Percentiles rank a stretch among this genome's conserved stretches.
These are phyloP conservation scores for Macrotus californicus DNA, from an alignment of 2,113 vertebrate species.

Conservation along the genomic window DNA sequence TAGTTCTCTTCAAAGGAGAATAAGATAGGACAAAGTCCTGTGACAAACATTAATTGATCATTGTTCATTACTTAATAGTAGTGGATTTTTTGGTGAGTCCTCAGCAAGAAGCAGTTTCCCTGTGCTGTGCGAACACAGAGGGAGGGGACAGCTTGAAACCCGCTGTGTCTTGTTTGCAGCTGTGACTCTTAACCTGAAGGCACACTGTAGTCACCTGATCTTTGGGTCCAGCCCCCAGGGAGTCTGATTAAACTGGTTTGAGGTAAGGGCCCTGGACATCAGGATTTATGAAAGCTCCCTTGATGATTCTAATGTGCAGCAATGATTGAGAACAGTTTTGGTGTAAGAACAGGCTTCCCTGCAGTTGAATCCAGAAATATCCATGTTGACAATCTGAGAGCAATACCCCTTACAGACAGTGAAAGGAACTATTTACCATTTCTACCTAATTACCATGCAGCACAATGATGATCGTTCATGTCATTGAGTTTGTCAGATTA, in stretches of 20 bases:
- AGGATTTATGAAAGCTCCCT: not conserved
- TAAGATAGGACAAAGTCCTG: not conserved
- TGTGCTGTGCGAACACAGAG: not conserved
- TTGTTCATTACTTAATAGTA: not conserved
- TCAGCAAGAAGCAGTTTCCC: not conserved
- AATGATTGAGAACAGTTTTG: not conserved
- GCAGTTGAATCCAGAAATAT: not conserved
- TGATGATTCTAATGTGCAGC: not conserved
- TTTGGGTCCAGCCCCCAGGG: not conserved
- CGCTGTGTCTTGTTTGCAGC: not conserved
- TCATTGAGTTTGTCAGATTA: slow-evolving; percentile 16
- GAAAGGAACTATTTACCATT: not conserved
- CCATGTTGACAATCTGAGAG: not conserved
- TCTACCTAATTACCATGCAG: not conserved
- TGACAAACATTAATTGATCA: not conserved
- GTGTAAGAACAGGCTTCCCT: not conserved
- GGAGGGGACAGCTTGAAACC: not conserved
- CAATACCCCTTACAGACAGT: not conserved
- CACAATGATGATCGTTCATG: not conserved
- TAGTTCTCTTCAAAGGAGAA: not conserved
- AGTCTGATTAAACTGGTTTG: not conserved
- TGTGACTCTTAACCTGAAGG: not conserved
- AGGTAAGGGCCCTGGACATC: not conserved
- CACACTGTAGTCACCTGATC: not conserved
- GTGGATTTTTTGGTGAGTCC: not conserved